A percentile compares a stretch with the other conserved stretches of the same genome.
These are phyloP conservation scores for Pelodytes ibericus DNA, from an alignment of 2,797 vertebrate species.

Conservation along the genomic window DNA sequence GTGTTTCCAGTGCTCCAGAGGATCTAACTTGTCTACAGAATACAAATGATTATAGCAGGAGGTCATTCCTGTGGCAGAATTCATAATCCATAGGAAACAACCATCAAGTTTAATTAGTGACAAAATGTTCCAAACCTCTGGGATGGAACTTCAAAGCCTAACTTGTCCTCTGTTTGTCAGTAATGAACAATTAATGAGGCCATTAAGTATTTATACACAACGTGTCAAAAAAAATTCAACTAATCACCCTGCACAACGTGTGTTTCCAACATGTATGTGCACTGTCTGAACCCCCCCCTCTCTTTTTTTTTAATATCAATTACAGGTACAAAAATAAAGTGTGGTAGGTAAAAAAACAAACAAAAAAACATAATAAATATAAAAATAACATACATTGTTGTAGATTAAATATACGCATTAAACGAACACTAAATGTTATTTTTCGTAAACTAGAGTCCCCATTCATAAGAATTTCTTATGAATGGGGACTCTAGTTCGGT, in stretches of 20 bases:
- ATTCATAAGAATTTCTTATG: no score
- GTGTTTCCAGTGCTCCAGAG: conserved; percentile 36
- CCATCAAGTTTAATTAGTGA: conserved; percentile 74
- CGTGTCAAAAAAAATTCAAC: conserved; percentile 69
- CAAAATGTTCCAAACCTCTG: conserved; percentile 64
- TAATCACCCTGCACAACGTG: conserved; percentile 67
- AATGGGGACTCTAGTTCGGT: no score
- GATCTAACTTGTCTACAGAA: conserved; percentile 37
- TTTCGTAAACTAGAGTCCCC: no score
- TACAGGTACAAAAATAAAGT: neutral
- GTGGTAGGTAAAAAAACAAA: neutral
- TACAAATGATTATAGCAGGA: conserved; percentile 46
- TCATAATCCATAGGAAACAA: conserved; percentile 73
- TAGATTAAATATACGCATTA: neutral
- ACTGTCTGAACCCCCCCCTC: conserved; percentile 4
- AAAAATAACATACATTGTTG: neutral
- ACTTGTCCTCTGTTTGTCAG: conserved; percentile 71
- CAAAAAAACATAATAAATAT: no score
- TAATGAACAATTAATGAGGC: conserved; percentile 79
- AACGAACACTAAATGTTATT: no score
- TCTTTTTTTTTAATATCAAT: conserved; percentile 11
- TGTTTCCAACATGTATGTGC: conserved; percentile 49
- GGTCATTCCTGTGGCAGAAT: conserved; percentile 46
- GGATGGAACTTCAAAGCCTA: conserved; percentile 73
- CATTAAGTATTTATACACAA: conserved; percentile 73